These are phyloP conservation scores for Drosophila nigrodunni DNA, from an alignment of 1,140 invertebrate genomes.

Conservation along the genomic window DNA sequence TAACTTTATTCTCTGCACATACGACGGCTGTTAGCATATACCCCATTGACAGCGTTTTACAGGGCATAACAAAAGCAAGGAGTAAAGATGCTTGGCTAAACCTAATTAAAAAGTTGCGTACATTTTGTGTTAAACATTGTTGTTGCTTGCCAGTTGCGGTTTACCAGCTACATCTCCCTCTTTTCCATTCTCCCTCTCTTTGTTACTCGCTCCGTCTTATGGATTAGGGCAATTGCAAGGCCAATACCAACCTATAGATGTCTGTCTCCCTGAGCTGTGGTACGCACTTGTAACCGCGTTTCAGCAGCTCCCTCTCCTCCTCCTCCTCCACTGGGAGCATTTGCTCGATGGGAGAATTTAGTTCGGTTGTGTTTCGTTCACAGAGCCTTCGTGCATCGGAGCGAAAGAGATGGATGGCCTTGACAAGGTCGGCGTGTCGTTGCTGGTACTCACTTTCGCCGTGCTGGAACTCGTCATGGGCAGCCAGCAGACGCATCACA, in stretches of 20 bases:
- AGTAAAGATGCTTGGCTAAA: conserved; percentile 48
- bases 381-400: conserved; percentile 49
- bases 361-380: conserved; percentile 42
- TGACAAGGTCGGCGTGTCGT: conserved; percentile 13
- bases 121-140: conserved; percentile 42
- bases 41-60: background rate
- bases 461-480: conserved; percentile 35
- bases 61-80: conserved; percentile 16
- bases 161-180: background rate
- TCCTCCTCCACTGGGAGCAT: conserved; percentile 38
- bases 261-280: conserved; percentile 37
- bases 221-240: conserved; percentile 5
- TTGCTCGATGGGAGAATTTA: conserved; percentile 32
- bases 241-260: conserved; percentile 51
- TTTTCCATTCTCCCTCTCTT: background rate
- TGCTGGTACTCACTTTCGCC: background rate
- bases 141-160: conserved; percentile 19
- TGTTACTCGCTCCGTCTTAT: background rate
- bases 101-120: conserved; percentile 68
- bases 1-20: background rate
- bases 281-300: conserved; percentile 44
- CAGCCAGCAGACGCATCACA: conserved; percentile 56
- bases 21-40: background rate
- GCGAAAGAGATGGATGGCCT: conserved; percentile 47
- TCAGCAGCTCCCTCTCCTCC: conserved; percentile 37